Conservation (phyloP, 2,113 vertebrate genomes). For the Syngnathus typhle region DNA sequence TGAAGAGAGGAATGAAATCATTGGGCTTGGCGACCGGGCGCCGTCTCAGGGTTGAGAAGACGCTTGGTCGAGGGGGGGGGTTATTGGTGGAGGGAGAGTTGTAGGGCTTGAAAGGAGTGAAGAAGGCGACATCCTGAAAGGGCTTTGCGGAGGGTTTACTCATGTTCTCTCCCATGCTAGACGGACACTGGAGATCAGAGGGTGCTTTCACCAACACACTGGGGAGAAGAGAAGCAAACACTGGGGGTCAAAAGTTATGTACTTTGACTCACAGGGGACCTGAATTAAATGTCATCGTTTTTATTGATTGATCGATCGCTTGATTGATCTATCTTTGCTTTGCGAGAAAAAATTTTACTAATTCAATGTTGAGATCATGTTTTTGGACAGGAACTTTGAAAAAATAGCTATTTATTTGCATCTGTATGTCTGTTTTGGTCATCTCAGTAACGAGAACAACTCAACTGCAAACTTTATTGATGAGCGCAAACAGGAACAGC, state of each 20-base stretch:
- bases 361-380: too few relatives aligned
- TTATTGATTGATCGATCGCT: too few relatives aligned
- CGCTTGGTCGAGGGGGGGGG: slow-evolving; percentile 17
- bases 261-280: not conserved
- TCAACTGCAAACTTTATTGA: too few relatives aligned
- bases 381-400: too few relatives aligned
- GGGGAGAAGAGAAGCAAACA: slow-evolving; percentile 9
- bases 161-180: slow-evolving; percentile 39
- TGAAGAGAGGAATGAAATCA: slow-evolving; percentile 56
- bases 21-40: slow-evolving; percentile 16
- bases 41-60: slow-evolving; percentile 49
- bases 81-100: not conserved
- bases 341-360: too few relatives aligned
- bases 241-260: not conserved
- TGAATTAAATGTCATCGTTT: not conserved
- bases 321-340: not conserved
- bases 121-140: slow-evolving; percentile 14
- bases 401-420: too few relatives aligned
- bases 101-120: slow-evolving; percentile 23
- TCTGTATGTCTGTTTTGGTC: too few relatives aligned
- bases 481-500: too few relatives aligned
- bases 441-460: too few relatives aligned
- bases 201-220: slow-evolving; percentile 64
- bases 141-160: slow-evolving; percentile 16
- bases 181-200: slow-evolving; percentile 33